phyloP scores from a whole-genome alignment of 2,797 vertebrate genomes.

The Pachyuromys duprasi region DNA sequence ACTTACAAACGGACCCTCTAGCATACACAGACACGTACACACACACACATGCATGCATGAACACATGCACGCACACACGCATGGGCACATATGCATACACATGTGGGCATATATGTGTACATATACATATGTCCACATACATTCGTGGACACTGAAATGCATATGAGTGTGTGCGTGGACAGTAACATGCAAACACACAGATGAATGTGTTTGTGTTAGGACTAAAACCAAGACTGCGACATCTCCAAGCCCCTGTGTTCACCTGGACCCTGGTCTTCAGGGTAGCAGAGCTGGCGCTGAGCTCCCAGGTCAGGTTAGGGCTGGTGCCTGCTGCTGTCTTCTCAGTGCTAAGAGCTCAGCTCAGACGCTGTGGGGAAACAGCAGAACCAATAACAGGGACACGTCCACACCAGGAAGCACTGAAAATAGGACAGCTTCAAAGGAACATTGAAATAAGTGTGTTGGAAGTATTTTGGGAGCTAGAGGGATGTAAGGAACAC shows the following conservation, averaged over 20 bases:
- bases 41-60: neutral
- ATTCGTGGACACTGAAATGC: neutral
- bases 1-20: neutral
- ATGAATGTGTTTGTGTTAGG: neutral
- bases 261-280: neutral
- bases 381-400: neutral
- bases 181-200: neutral
- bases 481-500: conserved; percentile 16
- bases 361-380: neutral
- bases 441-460: neutral
- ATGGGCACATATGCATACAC: neutral
- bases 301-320: neutral
- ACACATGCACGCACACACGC: accelerated
- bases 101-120: neutral
- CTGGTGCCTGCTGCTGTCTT: neutral
- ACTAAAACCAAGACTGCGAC: neutral
- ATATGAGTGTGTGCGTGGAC: too few species aligned
- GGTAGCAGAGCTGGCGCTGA: accelerated
- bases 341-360: accelerated
- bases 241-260: neutral
- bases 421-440: conserved; percentile 63
- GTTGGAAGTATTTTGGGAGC: conserved; percentile 56
- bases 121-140: too few species aligned
- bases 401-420: neutral
- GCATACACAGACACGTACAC: neutral